phyloP scores from a whole-genome alignment of 2,113 vertebrate genomes.

The Cololabis saira region DNA sequence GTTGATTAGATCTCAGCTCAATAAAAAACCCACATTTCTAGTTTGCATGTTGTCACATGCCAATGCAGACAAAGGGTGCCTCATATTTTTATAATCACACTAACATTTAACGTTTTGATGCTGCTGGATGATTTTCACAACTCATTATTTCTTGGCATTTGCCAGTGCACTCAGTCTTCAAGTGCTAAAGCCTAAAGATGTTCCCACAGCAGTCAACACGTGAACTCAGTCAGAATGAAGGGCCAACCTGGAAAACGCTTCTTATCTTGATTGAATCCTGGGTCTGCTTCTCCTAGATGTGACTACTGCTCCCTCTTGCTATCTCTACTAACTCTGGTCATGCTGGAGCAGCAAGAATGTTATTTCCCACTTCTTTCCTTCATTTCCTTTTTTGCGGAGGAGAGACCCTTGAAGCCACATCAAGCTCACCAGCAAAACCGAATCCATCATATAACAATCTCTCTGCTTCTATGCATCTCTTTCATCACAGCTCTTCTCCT shows the following conservation, averaged over 20 bases:
- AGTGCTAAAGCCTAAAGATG: not conserved
- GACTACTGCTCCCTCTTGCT: not conserved
- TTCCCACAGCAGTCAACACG: not conserved
- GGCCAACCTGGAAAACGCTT: not conserved
- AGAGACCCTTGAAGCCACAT: conserved; percentile 20
- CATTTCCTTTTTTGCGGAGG: not conserved
- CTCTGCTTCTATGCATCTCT: conserved; percentile 26
- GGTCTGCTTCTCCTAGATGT: not conserved
- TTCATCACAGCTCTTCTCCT: conserved; percentile 48
- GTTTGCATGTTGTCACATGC: no score
- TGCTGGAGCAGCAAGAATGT: not conserved
- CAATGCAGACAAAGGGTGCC: no score
- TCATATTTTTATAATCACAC: no score
- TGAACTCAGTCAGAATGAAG: not conserved
- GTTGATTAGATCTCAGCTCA: no score
- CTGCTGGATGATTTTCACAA: no score
- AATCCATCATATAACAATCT: conserved; percentile 44
- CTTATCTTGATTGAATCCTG: not conserved
- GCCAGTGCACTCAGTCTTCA: no score
- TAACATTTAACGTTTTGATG: no score
- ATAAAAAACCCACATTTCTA: no score
- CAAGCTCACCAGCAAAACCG: not conserved
- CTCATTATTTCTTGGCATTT: no score
- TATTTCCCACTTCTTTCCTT: not conserved
- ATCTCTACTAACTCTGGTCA: not conserved